phyloP scores from a whole-genome alignment of 2,888 invertebrate genomes.

The Drosophila nigricruria region DNA sequence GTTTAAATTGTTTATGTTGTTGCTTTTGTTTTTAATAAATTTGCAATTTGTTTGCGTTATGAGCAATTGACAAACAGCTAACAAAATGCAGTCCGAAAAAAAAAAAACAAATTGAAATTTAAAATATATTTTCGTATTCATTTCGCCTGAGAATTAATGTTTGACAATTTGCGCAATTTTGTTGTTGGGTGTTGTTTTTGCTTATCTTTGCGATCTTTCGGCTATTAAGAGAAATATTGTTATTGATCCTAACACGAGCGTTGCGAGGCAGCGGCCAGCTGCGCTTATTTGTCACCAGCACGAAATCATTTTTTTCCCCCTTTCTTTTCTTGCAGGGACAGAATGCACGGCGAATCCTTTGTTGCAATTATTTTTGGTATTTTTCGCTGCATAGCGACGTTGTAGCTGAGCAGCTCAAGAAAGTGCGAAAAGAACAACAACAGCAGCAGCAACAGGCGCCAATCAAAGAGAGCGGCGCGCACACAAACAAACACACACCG shows the following conservation, averaged over 20 bases:
- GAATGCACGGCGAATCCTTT: slow-evolving; percentile 45
- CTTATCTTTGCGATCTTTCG: slow-evolving; percentile 15
- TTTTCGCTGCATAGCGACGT: slow-evolving; percentile 16
- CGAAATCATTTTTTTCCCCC: background rate
- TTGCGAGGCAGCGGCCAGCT: slow-evolving; percentile 34
- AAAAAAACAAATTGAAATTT: background rate
- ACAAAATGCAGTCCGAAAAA: slow-evolving; percentile 5
- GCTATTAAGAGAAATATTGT: slow-evolving; percentile 17
- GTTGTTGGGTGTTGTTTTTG: slow-evolving; percentile 5
- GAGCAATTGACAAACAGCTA: slow-evolving; percentile 24
- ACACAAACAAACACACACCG: background rate
- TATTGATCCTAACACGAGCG: slow-evolving; percentile 46
- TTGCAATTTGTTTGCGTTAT: slow-evolving; percentile 38
- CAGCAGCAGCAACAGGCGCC: slow-evolving; percentile 8
- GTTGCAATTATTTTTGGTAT: slow-evolving; percentile 42
- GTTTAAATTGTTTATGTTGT: background rate
- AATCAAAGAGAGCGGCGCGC: slow-evolving; percentile 4
- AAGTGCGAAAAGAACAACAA: slow-evolving; percentile 6
- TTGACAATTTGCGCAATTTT: slow-evolving; percentile 6
- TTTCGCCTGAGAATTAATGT: slow-evolving; percentile 13
- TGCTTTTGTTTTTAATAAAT: slow-evolving; percentile 20
- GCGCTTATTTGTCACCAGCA: slow-evolving; percentile 31
- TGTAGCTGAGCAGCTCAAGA: slow-evolving; percentile 6
- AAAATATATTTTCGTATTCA: slow-evolving; percentile 3
- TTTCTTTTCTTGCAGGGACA: background rate